A percentile compares a stretch with the other conserved stretches of the same genome.
These are phyloP conservation scores for Volucella inflata DNA, from an alignment of 2,888 invertebrate species.

Conservation along the genomic window DNA sequence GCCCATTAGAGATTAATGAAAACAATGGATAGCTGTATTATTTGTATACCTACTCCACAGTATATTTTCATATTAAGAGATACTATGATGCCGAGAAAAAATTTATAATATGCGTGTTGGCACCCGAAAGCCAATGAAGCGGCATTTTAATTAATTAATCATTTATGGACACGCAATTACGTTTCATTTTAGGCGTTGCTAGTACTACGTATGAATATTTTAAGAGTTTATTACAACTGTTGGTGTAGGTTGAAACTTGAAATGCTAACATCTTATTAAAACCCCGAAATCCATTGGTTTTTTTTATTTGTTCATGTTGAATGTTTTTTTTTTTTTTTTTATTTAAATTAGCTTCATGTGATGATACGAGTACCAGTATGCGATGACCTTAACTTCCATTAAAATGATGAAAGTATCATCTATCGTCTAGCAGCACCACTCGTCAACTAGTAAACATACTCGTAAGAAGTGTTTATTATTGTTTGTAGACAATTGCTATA, in stretches of 20 bases:
- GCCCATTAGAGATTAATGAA: constrained; percentile 17
- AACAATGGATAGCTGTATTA: constrained; percentile 3
- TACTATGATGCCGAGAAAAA: constrained; percentile 11
- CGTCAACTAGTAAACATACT: too few relatives aligned
- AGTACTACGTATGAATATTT: background rate
- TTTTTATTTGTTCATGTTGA: background rate
- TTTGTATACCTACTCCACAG: constrained; percentile 1
- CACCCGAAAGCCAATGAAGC: constrained; percentile 29
- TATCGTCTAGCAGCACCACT: too few relatives aligned
- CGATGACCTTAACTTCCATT: too few relatives aligned
- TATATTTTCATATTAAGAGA: too few relatives aligned
- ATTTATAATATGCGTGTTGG: constrained; percentile 26
- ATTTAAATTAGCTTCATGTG: too few relatives aligned
- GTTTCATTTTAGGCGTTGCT: constrained; percentile 14
- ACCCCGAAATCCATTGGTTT: constrained; percentile 4
- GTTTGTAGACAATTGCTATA: too few relatives aligned
- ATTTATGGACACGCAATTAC: constrained; percentile 16
- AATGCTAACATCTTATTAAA: background rate
- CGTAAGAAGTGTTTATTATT: too few relatives aligned
- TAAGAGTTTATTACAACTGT: constrained; percentile 1
- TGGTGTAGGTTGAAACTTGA: background rate
- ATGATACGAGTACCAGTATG: too few relatives aligned
- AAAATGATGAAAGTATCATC: too few relatives aligned
- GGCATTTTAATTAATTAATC: constrained; percentile 26
- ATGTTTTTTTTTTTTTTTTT: too few relatives aligned